A percentile compares a stretch with the other conserved stretches of the same genome.
These are phyloP conservation scores for Cynoglossus semilaevis DNA, from an alignment of 2,113 vertebrate species.

Conservation along the genomic window DNA sequence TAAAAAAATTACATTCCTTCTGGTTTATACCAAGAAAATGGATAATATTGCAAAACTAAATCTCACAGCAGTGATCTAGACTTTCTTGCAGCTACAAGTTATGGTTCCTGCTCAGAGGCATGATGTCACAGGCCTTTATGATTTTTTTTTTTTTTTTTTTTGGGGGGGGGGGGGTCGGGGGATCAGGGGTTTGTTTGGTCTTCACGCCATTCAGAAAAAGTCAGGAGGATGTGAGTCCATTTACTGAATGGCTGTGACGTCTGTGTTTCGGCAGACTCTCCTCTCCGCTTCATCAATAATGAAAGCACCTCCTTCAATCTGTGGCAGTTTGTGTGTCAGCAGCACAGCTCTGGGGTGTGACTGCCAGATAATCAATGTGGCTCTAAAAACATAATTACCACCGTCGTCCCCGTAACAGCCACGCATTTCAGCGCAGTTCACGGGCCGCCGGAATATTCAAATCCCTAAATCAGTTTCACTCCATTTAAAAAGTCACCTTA, in stretches of 20 bases:
- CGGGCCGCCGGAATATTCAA: constrained; percentile 24
- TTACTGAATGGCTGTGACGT: neutral
- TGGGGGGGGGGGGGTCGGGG: too few relatives aligned
- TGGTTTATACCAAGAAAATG: too few relatives aligned
- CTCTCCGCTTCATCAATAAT: neutral
- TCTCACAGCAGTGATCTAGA: too few relatives aligned
- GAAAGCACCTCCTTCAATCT: neutral
- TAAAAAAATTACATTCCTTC: too few relatives aligned
- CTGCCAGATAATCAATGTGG: constrained; percentile 18
- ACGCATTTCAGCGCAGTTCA: constrained; percentile 33
- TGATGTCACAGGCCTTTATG: too few relatives aligned
- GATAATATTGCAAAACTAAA: too few relatives aligned
- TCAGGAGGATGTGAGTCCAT: too few relatives aligned
- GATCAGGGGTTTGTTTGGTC: too few relatives aligned
- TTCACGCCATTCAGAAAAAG: too few relatives aligned
- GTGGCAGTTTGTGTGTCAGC: neutral
- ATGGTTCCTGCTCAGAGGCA: too few relatives aligned
- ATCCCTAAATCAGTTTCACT: constrained; percentile 27
- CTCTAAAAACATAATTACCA: constrained; percentile 32
- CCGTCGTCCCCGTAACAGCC: constrained; percentile 24
- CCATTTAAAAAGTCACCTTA: constrained; percentile 18
- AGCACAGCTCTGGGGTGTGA: constrained; percentile 10
- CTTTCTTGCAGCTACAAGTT: too few relatives aligned
- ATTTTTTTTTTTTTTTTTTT: too few relatives aligned
- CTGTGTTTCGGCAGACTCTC: neutral